These are phyloP conservation scores for Tachuris rubrigastra DNA, from an alignment of 2,113 vertebrate genomes.

Conservation along the genomic window DNA sequence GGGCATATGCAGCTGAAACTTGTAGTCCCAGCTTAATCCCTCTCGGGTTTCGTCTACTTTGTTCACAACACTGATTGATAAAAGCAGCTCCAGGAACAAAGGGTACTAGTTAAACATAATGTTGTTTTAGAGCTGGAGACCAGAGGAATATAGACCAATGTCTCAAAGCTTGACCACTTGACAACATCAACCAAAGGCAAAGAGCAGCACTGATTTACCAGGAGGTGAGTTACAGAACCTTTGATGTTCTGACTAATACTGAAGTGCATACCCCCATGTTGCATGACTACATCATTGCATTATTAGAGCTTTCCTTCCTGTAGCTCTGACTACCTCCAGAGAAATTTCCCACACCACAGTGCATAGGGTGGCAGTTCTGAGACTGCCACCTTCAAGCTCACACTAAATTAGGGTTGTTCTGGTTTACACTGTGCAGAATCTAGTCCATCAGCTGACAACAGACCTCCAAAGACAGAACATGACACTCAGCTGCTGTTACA, in stretches of 20 bases:
- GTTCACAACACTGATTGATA: background rate
- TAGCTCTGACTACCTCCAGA: background rate
- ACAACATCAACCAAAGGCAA: background rate
- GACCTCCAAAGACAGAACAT: background rate
- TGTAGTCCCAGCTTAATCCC: background rate
- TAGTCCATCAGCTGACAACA: background rate
- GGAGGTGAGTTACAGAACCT: background rate
- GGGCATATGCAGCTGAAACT: accelerated
- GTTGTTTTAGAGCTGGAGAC: background rate
- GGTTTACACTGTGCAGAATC: background rate
- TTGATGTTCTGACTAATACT: background rate
- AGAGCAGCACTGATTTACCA: background rate
- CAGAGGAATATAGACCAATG: background rate
- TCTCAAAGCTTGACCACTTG: background rate
- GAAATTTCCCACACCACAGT: background rate
- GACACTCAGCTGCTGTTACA: background rate
- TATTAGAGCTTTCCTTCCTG: background rate
- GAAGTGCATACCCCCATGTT: background rate
- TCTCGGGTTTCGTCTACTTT: background rate
- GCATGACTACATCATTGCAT: background rate
- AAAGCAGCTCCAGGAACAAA: background rate
- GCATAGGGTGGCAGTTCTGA: background rate
- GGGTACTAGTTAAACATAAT: background rate
- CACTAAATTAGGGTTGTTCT: background rate
- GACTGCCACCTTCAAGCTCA: background rate